Evolutionary conservation across 2,113 vertebrate species (phyloP).

Genomic region (Ptychochromis oligacanthus): DNA sequence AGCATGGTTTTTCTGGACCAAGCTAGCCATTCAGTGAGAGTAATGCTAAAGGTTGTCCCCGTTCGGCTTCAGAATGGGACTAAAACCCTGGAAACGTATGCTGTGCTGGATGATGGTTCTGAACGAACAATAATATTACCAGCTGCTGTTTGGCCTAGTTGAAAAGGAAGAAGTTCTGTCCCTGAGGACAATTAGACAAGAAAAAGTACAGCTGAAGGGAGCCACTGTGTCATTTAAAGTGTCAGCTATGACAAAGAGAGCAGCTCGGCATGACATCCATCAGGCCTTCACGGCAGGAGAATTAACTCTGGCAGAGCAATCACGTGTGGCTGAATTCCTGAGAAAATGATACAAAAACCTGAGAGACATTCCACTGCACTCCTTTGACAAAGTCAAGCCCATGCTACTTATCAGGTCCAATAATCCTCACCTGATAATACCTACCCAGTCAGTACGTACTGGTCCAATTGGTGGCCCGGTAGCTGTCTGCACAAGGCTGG

Average conservation of each 20-base stretch:
- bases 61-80: background rate
- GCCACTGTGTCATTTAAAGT: background rate
- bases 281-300: background rate
- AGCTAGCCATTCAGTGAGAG: background rate
- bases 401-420: background rate
- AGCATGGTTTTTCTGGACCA: background rate
- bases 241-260: background rate
- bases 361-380: background rate
- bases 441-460: background rate
- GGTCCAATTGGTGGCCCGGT: background rate
- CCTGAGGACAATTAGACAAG: background rate
- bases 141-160: background rate
- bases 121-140: background rate
- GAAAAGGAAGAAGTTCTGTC: background rate
- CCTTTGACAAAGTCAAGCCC: background rate
- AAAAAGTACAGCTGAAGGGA: background rate
- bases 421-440: background rate
- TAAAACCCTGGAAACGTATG: background rate
- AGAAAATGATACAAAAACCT: background rate
- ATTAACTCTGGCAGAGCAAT: background rate
- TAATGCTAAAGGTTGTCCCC: background rate
- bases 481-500: background rate
- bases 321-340: background rate
- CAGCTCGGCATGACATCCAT: too few relatives aligned
- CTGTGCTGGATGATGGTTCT: background rate